Conservation (phyloP, 2,113 vertebrate genomes). For the Okapia johnstoni region DNA sequence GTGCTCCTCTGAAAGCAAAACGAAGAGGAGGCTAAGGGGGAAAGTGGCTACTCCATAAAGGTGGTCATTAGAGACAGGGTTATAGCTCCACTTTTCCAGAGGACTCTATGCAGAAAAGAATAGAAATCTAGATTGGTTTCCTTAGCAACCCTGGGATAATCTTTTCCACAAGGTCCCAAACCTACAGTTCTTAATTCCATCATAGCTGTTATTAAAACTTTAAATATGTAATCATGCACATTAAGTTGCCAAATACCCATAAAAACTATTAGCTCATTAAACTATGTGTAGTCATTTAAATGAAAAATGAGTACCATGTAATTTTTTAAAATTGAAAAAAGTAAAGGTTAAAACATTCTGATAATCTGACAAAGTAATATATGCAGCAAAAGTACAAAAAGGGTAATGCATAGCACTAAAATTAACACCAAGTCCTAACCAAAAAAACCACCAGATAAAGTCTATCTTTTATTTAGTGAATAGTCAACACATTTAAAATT, state of each 20-base stretch:
- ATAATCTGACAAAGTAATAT: constrained; percentile 28
- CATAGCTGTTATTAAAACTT: constrained; percentile 63
- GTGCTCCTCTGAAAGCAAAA: neutral
- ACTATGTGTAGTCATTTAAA: constrained; percentile 38
- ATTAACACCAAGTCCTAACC: neutral
- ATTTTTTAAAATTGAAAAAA: constrained; percentile 53
- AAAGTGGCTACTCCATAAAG: neutral
- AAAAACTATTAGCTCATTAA: constrained; percentile 60
- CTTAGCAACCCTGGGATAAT: constrained; percentile 55
- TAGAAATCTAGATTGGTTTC: constrained; percentile 43
- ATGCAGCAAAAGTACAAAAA: neutral
- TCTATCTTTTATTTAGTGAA: neutral
- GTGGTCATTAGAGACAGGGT: neutral
- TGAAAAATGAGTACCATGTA: constrained; percentile 35
- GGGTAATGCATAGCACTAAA: neutral
- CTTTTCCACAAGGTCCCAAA: constrained; percentile 43
- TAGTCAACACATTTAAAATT: constrained; percentile 29
- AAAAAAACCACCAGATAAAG: neutral
- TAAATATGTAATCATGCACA: constrained; percentile 59
- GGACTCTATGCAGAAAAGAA: neutral
- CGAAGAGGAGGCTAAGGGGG: neutral
- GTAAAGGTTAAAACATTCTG: constrained; percentile 48
- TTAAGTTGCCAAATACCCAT: constrained; percentile 58
- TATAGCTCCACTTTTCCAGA: neutral
- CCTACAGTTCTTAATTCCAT: constrained; percentile 59